phyloP scores from a whole-genome alignment of 1,140 invertebrate genomes.

The Drosophila sp. region DNA sequence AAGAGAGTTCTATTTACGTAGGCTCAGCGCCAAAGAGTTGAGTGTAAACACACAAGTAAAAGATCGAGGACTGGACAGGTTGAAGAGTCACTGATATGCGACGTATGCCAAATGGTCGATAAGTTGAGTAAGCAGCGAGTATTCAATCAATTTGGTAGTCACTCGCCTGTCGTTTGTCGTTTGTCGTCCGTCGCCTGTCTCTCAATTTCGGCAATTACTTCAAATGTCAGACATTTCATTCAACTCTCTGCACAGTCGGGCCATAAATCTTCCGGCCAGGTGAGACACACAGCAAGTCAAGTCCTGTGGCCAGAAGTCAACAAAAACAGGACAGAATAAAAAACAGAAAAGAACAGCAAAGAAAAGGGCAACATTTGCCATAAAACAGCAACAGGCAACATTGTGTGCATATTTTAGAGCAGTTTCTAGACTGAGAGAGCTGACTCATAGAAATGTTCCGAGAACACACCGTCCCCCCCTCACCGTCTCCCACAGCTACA shows the following conservation, averaged over 20 bases:
- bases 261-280: slow-evolving; percentile 65
- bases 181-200: slow-evolving; percentile 50
- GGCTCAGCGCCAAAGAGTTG: slow-evolving; percentile 31
- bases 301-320: slow-evolving; percentile 39
- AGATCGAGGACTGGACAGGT: not conserved
- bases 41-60: slow-evolving; percentile 23
- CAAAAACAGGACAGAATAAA: slow-evolving; percentile 1
- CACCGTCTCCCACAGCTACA: too few relatives aligned
- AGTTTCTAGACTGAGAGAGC: slow-evolving; percentile 34
- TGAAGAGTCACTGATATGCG: slow-evolving; percentile 11
- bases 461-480: too few relatives aligned
- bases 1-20: slow-evolving; percentile 31
- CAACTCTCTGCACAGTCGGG: slow-evolving; percentile 30
- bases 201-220: slow-evolving; percentile 73
- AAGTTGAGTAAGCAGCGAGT: slow-evolving; percentile 3
- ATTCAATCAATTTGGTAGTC: slow-evolving; percentile 27
- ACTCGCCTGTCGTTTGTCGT: slow-evolving; percentile 38
- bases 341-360: slow-evolving; percentile 20
- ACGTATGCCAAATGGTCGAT: slow-evolving; percentile 21
- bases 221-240: slow-evolving; percentile 54
- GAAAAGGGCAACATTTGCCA: slow-evolving; percentile 47
- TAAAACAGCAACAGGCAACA: slow-evolving; percentile 65
- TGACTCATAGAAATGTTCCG: slow-evolving; percentile 27
- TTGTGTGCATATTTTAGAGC: slow-evolving; percentile 56
- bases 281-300: slow-evolving; percentile 31